Base-by-base conservation (phyloP, 2,797 vertebrate genomes). In the Leptodactylus fallax region DNA sequence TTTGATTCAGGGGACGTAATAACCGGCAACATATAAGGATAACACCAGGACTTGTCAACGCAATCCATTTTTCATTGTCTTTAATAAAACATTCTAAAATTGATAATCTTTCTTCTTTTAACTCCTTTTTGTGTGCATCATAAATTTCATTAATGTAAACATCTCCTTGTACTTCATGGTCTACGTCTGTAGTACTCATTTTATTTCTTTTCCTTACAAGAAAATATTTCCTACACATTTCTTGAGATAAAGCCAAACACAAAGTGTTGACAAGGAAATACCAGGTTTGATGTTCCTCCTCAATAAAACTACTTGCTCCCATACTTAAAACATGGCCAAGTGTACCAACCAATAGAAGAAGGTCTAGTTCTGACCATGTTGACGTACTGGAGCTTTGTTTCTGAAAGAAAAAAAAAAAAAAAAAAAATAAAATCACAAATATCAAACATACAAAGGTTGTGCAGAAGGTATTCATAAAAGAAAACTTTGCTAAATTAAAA, bases 211-310 rank as follows among this genome's bases (percentile, higher is more conserved):
- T 90, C 1, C 90, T 92, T 10, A 89, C 84, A 79, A 93, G 91
- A 92, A 98, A 97, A 92, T 96, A 96, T 91, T 94, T 96, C 87
- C 96, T 95, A 89, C 95, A 98, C 55, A 96, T 94, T 4, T 98
- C 96, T 81, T 97, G 97, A 92, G 97, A 96, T 88, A 99, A 86
- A 21, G 93, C 93, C 86, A 99, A 94, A 92, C 97, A 98, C 85
- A 99, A 96, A 0, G 98, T 99, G 92, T 92, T 98, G 92, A 97
- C 91, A 78, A 99, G 95, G 90, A 99, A 99, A 94, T 99, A 99
- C 98, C 98, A 99, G 17, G 96, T 98, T 91, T 99, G 98, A 91
- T 99, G 98, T 88, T 99, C 98, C 87, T 99, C 98, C 92, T 99
- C 98, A 2, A 99, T 94, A 7, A 99, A 99, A 92, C 98, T 99